Percentiles rank a stretch among this genome's conserved stretches.
phyloP scores from a whole-genome alignment of 2,797 vertebrate species.

The Ispidina lecontei region DNA sequence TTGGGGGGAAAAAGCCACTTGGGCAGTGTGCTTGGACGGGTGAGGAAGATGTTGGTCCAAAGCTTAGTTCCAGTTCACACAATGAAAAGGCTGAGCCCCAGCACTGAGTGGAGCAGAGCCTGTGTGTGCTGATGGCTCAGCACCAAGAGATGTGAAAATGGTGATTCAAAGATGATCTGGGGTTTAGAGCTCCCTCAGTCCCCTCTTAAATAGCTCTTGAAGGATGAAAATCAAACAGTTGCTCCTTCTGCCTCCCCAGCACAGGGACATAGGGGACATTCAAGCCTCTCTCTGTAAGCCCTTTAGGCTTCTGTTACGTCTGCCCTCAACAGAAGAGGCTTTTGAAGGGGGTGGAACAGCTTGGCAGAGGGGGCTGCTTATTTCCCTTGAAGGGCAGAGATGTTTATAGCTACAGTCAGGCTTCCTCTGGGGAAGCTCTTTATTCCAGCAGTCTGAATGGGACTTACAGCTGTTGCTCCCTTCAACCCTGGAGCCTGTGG shows the following conservation, averaged over 20 bases:
- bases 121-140: rapidly evolving
- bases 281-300: neutral
- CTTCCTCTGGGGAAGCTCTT: neutral
- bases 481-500: neutral
- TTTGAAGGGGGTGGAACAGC: neutral
- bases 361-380: neutral
- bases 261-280: neutral
- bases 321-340: neutral
- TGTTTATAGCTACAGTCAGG: neutral
- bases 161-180: neutral
- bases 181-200: neutral
- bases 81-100: neutral
- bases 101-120: neutral
- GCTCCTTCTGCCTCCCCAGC: neutral
- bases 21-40: neutral
- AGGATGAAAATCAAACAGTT: neutral
- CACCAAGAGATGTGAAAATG: neutral
- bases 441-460: neutral
- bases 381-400: neutral
- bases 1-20: neutral
- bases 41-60: neutral
- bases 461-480: neutral
- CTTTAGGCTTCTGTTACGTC: neutral
- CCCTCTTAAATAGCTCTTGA: neutral
- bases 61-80: neutral